Conservation (phyloP, 2,113 vertebrate species). For the Heptranchias perlo region DNA sequence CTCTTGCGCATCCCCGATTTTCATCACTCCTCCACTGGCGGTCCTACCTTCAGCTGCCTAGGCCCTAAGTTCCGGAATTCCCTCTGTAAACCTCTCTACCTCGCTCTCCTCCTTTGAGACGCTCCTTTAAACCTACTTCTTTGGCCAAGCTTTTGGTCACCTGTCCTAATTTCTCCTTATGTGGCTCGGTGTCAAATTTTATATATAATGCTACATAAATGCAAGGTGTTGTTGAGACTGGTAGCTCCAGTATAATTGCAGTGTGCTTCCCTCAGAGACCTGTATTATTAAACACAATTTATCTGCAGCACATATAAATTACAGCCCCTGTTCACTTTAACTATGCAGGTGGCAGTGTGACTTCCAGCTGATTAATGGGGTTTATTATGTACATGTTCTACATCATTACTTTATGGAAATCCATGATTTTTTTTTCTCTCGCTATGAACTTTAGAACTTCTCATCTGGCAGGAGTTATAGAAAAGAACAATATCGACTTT, state of each 20-base stretch:
- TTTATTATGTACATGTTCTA: constrained; percentile 24
- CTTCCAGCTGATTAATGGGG: constrained; percentile 7
- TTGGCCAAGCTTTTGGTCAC: too few relatives aligned
- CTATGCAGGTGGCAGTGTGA: not conserved
- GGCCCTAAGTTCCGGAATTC: too few relatives aligned
- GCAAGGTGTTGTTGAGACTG: not conserved
- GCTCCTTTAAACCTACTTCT: too few relatives aligned
- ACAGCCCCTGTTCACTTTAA: not conserved
- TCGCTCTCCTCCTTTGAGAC: too few relatives aligned
- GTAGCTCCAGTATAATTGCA: not conserved
- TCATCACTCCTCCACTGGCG: too few relatives aligned
- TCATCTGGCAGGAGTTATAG: not conserved
- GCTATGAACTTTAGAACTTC: not conserved
- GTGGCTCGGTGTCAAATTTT: too few relatives aligned
- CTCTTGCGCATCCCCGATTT: too few relatives aligned
- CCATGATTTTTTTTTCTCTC: not conserved
- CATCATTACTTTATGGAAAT: constrained; percentile 30
- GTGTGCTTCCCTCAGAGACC: not conserved
- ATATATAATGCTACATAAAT: too few relatives aligned
- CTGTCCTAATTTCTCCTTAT: too few relatives aligned
- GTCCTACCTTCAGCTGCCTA: too few relatives aligned
- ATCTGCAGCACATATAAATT: not conserved
- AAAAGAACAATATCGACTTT: not conserved
- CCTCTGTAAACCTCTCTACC: too few relatives aligned
- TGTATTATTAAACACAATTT: not conserved